Percentiles rank a stretch among this genome's conserved stretches.
Evolutionary conservation across 2,797 vertebrate genomes (phyloP).

Genomic region (Neosilurus hyrtlii): DNA sequence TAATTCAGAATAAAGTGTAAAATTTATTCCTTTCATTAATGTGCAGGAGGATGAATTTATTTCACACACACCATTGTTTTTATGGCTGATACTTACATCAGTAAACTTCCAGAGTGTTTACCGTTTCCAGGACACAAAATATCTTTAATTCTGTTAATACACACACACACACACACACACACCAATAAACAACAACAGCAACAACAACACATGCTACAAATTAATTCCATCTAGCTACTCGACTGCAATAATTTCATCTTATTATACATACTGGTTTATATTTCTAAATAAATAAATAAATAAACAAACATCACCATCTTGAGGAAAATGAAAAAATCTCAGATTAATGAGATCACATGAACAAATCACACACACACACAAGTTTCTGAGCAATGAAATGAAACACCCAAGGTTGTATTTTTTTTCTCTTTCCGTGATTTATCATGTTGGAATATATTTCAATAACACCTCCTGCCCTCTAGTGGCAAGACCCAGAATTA

Average conservation of each 20-base stretch:
- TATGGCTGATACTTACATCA: neutral
- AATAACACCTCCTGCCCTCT: constrained; percentile 19
- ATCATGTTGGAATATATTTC: neutral
- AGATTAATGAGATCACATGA: too few relatives aligned
- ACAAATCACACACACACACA: too few relatives aligned
- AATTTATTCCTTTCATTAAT: neutral
- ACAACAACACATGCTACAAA: constrained; percentile 37
- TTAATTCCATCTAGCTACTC: constrained; percentile 41
- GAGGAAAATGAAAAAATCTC: neutral
- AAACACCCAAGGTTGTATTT: too few relatives aligned
- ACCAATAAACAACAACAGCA: neutral
- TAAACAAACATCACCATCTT: neutral
- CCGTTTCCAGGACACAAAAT: neutral
- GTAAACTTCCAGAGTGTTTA: constrained; percentile 9
- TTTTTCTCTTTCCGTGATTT: neutral
- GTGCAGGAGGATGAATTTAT: neutral
- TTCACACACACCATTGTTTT: neutral
- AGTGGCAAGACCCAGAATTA: constrained; percentile 1
- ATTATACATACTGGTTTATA: constrained; percentile 42
- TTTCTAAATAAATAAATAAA: constrained; percentile 28
- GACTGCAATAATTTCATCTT: constrained; percentile 26
- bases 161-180: too few relatives aligned
- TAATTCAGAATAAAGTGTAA: neutral
- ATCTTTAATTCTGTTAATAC: neutral
- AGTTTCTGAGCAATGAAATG: neutral